Conservation (phyloP, 2,797 vertebrate species). For the Vespertilio murinus region DNA sequence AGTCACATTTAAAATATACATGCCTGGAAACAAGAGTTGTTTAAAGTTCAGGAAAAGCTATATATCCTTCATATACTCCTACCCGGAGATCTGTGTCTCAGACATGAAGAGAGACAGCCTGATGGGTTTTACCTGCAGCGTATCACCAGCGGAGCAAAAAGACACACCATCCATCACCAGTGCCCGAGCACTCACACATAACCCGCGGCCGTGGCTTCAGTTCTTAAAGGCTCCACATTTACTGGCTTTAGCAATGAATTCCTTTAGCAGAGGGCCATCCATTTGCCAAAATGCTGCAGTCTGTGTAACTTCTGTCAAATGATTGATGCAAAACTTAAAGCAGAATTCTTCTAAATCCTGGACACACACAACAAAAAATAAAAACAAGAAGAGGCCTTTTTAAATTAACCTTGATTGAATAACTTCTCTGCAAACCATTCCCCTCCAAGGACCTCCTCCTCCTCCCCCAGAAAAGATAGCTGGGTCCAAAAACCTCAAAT, state of each 20-base stretch:
- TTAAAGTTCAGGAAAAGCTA: conserved; percentile 46
- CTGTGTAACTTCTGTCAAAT: conserved; percentile 98
- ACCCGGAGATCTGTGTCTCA: neutral
- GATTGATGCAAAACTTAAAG: conserved; percentile 98
- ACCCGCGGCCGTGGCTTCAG: conserved; percentile 84
- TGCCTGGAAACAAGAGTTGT: conserved; percentile 31
- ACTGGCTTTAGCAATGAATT: conserved; percentile 97
- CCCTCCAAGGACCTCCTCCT: conserved; percentile 9
- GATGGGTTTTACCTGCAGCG: conserved; percentile 48
- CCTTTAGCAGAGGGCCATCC: conserved; percentile 96
- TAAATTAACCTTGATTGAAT: conserved; percentile 65
- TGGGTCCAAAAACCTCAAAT: neutral
- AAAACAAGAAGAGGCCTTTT: conserved; percentile 52
- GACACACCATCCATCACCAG: conserved; percentile 8
- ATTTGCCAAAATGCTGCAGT: conserved; percentile 96
- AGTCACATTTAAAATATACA: conserved; percentile 19
- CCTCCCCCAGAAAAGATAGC: conserved; percentile 14
- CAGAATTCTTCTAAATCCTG: conserved; percentile 99
- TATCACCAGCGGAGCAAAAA: neutral
- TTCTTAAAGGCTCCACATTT: conserved; percentile 99
- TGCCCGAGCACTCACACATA: neutral
- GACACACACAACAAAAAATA: conserved; percentile 75
- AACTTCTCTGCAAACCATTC: conserved; percentile 31
- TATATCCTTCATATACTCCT: conserved; percentile 4
- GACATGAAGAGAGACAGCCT: neutral